Conservation (phyloP, 1,140 invertebrate species). For the Drosophila athabasca region DNA sequence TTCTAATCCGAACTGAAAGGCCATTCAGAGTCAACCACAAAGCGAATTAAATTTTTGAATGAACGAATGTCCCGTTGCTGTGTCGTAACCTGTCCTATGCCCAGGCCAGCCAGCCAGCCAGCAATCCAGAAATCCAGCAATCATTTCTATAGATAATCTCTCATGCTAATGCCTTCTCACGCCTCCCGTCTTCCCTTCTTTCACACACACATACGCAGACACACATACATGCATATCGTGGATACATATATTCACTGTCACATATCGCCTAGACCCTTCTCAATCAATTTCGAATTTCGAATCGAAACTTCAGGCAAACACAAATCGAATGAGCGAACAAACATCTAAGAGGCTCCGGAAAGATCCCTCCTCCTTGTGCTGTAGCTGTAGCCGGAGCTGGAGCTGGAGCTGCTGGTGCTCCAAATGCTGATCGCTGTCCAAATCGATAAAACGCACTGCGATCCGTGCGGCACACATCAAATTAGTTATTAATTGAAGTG, state of each 20-base stretch:
- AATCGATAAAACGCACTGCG: conserved; percentile 79
- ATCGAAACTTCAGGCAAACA: conserved; percentile 55
- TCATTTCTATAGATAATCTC: conserved; percentile 42
- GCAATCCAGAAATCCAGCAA: conserved; percentile 11
- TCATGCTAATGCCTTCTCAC: conserved; percentile 52
- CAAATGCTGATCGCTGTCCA: conserved; percentile 75
- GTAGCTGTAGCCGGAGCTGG: not conserved
- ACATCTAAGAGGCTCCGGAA: conserved; percentile 69
- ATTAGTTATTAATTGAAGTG: conserved; percentile 82
- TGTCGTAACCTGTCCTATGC: conserved; percentile 36
- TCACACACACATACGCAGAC: conserved; percentile 22
- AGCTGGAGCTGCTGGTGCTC: conserved; percentile 44
- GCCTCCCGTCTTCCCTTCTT: conserved; percentile 34
- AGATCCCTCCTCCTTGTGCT: conserved; percentile 32
- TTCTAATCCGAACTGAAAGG: conserved; percentile 30
- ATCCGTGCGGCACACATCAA: conserved; percentile 79
- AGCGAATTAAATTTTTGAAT: conserved; percentile 42
- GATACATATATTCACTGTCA: conserved; percentile 54
- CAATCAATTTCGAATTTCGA: conserved; percentile 66
- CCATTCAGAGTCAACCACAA: conserved; percentile 34
- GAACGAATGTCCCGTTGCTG: conserved; percentile 20
- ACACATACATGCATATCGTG: not conserved
- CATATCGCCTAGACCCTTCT: conserved; percentile 67
- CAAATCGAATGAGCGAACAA: conserved; percentile 54
- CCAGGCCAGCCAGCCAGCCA: not conserved